These are phyloP conservation scores for Lepus americanus DNA, from an alignment of 2,113 vertebrate species.

Conservation along the genomic window DNA sequence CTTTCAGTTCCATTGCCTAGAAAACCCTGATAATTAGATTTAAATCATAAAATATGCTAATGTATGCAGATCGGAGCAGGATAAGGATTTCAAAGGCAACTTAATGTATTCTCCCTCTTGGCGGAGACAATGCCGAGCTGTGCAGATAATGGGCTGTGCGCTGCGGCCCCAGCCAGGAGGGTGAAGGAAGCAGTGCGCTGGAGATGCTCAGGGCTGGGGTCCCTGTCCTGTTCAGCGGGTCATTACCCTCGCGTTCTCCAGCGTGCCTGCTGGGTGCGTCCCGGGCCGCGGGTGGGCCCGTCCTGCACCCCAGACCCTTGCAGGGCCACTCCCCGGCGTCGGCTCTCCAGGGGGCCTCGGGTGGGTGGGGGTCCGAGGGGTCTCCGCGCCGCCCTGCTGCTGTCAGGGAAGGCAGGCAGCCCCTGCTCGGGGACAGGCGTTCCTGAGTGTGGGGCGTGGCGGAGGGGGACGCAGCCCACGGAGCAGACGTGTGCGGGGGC, in stretches of 20 bases:
- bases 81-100: slow-evolving; percentile 76
- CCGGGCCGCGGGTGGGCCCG: accelerated
- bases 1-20: slow-evolving; percentile 40
- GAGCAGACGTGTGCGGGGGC: accelerated
- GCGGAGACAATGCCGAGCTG: slow-evolving; percentile 41
- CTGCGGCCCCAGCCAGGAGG: not conserved
- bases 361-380: no score
- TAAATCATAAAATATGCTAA: slow-evolving; percentile 80
- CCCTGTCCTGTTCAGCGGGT: not conserved
- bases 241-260: not conserved
- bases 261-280: not conserved
- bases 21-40: slow-evolving; percentile 79
- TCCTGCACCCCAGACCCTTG: not conserved
- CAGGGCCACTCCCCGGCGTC: no score
- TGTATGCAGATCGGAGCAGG: slow-evolving; percentile 67
- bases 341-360: no score
- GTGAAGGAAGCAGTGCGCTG: not conserved
- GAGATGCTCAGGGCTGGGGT: not conserved
- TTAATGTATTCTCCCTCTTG: slow-evolving; percentile 47
- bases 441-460: accelerated
- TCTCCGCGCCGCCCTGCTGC: not conserved
- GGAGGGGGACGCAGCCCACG: not conserved
- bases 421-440: not conserved
- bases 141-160: not conserved
- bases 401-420: not conserved